Evolutionary conservation across 2,888 invertebrate species (phyloP).

Genomic region (Periphyllus acericola): DNA sequence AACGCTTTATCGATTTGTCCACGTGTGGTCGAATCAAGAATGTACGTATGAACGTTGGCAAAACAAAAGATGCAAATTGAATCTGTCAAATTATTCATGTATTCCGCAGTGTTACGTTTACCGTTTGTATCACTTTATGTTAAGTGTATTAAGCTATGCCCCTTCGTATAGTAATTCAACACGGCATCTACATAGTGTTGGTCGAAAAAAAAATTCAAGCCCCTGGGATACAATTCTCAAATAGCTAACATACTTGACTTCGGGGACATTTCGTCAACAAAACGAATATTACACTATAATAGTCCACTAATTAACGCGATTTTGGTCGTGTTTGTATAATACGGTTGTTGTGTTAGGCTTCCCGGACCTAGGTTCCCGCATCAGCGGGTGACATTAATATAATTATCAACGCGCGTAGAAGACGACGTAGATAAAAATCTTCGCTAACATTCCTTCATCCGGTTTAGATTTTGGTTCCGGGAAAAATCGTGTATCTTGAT

Average conservation of each 20-base stretch:
- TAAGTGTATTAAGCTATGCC: background rate
- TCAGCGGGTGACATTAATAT: conserved; percentile 52
- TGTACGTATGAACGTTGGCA: background rate
- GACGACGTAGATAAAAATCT: conserved; percentile 43
- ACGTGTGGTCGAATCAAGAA: conserved; percentile 19
- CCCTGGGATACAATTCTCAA: background rate
- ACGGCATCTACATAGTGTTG: background rate
- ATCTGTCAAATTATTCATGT: conserved; percentile 41
- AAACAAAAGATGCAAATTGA: conserved; percentile 29
- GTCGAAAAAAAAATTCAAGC: background rate
- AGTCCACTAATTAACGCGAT: conserved; percentile 30
- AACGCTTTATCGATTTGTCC: background rate
- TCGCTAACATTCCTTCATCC: conserved; percentile 36
- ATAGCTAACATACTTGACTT: background rate
- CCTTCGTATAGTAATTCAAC: background rate
- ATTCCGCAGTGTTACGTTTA: conserved; percentile 11
- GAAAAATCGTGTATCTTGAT: conserved; percentile 35
- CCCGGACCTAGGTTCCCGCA: conserved; percentile 53
- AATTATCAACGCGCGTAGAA: conserved; percentile 19
- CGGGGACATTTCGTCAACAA: conserved; percentile 37
- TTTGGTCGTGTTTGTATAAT: conserved; percentile 34
- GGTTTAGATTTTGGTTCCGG: conserved; percentile 60
- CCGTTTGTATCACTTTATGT: background rate
- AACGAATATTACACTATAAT: conserved; percentile 25
- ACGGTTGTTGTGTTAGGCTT: conserved; percentile 51